A percentile compares a stretch with the other conserved stretches of the same genome.
These are phyloP conservation scores for Halichoeres trimaculatus DNA, from an alignment of 2,113 vertebrate genomes.

Conservation along the genomic window DNA sequence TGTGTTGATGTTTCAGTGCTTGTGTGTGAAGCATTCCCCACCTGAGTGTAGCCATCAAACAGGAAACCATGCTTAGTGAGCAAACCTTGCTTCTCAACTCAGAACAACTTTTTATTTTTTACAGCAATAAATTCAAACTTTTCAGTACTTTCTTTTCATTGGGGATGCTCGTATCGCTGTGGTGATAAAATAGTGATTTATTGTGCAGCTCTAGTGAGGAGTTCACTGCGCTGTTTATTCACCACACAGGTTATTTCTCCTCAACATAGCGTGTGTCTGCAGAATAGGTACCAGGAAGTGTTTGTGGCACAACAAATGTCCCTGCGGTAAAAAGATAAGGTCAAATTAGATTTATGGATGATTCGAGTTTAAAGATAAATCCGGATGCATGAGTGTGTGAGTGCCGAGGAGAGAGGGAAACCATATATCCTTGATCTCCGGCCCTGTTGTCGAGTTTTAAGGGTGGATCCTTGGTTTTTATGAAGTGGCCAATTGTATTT, in stretches of 20 bases:
- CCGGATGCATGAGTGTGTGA: not conserved
- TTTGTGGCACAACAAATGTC: slow-evolving; percentile 16
- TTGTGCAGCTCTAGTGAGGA: no score
- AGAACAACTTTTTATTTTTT: no score
- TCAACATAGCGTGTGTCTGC: slow-evolving; percentile 1
- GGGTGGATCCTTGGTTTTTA: slow-evolving; percentile 58
- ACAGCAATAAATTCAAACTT: no score
- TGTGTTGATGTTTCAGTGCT: no score
- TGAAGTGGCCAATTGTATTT: slow-evolving; percentile 46
- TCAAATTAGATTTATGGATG: slow-evolving; percentile 57
- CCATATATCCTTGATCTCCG: slow-evolving; percentile 10
- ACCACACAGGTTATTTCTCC: not conserved
- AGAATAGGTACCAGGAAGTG: slow-evolving; percentile 25
- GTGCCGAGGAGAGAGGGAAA: not conserved
- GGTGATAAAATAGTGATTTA: no score
- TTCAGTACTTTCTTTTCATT: no score
- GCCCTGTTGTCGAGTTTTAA: slow-evolving; percentile 22
- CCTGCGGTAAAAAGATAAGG: slow-evolving; percentile 55
- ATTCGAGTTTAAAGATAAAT: not conserved
- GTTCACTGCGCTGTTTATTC: slow-evolving; percentile 27
- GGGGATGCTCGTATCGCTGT: no score
- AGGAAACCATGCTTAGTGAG: no score
- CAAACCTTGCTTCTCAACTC: no score
- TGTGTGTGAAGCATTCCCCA: no score
- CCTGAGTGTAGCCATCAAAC: no score